Base-by-base conservation (phyloP, 2,797 vertebrate genomes). In the Centropyge bicolor region DNA sequence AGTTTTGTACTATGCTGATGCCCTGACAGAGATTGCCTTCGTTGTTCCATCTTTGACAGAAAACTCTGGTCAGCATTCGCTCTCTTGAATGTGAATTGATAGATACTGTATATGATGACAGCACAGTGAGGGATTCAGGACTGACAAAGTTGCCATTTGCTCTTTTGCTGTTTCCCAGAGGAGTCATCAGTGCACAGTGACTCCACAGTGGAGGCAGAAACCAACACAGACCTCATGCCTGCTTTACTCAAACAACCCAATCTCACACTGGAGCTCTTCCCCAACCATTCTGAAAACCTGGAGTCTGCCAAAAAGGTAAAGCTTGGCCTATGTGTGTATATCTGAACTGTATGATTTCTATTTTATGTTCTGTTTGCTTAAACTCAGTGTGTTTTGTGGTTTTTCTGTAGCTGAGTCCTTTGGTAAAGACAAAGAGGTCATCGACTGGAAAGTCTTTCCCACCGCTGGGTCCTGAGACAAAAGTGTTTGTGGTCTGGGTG, bases 401-500 rank as follows among this genome's bases (percentile, higher is more conserved):
- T 0, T 78, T 46, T 83, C 49, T 80, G 46, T 27, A 94, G 97
- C 93, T 97, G 85, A 98, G 97, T 94, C 97, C 98, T 74, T 94
- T 97, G 88, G 96, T 96, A 60, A 97, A 96, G 91, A 94, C 95
- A 61, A 98, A 97, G 94, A 97, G 96, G 84, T 93, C 96, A 60
- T 96, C 97, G 63, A 96, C 96, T 57, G 96, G 97, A 84, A 96
- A 97, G 73, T 96, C 96, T 49, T 94, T 98, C 84, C 97, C 98
- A 31, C 96, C 97, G 0, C 94, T 99, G 79, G 98, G 98, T 78
- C 98, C 97, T 66, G 98, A 99, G 94, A 99, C 98, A 14, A 98
- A 98, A 91, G 97, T 98, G 79, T 97, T 98, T 49, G 97, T 99
- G 56, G 97, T 98, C 59, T 99, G 98, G 98, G 97, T 98, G 83